A percentile compares a stretch with the other conserved stretches of the same genome.
Conservation (phyloP, 2,888 invertebrate genomes). For the Therioaphis trifolii region DNA sequence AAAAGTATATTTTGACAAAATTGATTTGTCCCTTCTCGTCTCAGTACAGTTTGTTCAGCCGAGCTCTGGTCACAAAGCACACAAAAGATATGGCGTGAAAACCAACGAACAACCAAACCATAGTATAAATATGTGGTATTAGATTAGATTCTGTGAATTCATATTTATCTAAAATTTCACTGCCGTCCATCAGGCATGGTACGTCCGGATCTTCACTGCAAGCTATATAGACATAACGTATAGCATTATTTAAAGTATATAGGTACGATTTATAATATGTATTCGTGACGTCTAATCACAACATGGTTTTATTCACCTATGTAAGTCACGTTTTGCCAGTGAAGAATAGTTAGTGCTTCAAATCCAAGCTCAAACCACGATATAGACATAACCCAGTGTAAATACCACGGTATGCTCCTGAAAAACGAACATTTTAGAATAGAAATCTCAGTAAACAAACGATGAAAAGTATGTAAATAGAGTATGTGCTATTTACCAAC, state of each 20-base stretch:
- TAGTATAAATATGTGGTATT: constrained; percentile 75
- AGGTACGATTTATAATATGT: neutral
- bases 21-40: neutral
- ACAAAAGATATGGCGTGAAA: constrained; percentile 80
- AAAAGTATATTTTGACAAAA: neutral
- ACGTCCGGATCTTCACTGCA: constrained; percentile 74
- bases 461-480: neutral
- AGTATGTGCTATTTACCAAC: too few species aligned
- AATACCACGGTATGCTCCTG: constrained; percentile 78
- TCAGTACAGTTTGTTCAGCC: constrained; percentile 38
- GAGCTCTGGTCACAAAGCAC: constrained; percentile 71
- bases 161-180: constrained; percentile 78
- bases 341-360: constrained; percentile 83
- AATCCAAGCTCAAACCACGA: constrained; percentile 91
- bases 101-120: constrained; percentile 72
- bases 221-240: constrained; percentile 69
- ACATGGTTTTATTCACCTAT: constrained; percentile 74
- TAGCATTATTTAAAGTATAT: neutral
- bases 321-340: constrained; percentile 82
- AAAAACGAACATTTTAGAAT: constrained; percentile 63
- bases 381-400: constrained; percentile 82
- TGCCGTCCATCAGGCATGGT: constrained; percentile 80
- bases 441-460: neutral
- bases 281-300: neutral
- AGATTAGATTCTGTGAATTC: constrained; percentile 78